A percentile compares a stretch with the other conserved stretches of the same genome.
Conservation (phyloP, 2,113 vertebrate genomes). For the Urocitellus parryii region DNA sequence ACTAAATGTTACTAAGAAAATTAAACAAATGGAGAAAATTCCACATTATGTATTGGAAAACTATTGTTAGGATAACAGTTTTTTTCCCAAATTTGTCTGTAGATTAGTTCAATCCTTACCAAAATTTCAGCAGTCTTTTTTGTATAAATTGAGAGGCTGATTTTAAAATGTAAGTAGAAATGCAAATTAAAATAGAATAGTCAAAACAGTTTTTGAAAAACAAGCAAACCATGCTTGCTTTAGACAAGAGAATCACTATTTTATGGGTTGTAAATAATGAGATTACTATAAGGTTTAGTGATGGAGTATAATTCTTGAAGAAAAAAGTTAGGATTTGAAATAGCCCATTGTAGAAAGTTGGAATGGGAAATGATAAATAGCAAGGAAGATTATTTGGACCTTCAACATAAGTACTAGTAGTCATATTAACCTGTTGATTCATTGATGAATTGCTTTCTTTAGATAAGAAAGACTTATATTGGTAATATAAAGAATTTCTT, state of each 20-base stretch:
- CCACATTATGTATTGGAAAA: neutral
- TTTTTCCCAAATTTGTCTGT: neutral
- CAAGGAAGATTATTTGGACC: neutral
- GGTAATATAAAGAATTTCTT: too few species aligned
- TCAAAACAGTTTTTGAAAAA: neutral
- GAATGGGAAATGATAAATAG: neutral
- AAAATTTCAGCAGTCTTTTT: neutral
- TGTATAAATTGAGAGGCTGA: neutral
- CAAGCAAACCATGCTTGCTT: neutral
- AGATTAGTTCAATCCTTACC: neutral
- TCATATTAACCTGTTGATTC: neutral
- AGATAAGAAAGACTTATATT: too few species aligned
- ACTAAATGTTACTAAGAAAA: neutral
- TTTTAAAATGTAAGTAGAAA: neutral
- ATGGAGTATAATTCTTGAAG: neutral
- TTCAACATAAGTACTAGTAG: neutral
- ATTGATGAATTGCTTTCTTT: constrained; percentile 16
- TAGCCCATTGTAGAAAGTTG: neutral
- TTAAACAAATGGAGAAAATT: neutral
- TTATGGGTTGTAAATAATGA: neutral
- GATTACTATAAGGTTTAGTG: neutral
- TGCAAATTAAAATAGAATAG: neutral
- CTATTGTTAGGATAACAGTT: neutral
- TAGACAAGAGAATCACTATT: neutral
- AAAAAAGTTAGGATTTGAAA: constrained; percentile 8